Evolutionary conservation across 2,113 vertebrate species (phyloP).

Genomic region (Pycnonotus jocosus): DNA sequence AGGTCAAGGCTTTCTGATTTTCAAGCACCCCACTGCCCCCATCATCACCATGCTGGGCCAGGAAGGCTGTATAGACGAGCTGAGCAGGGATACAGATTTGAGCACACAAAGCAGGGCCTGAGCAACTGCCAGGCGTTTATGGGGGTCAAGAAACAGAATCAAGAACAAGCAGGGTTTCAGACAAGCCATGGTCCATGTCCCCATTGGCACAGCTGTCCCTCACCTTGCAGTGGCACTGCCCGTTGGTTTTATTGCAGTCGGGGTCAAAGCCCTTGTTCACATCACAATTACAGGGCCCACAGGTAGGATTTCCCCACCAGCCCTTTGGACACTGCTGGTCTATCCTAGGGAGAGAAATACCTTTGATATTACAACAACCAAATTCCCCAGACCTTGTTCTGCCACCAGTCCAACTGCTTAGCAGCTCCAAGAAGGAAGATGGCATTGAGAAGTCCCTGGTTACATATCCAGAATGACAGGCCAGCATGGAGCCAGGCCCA

Average conservation of each 20-base stretch:
- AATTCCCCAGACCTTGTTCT: not conserved
- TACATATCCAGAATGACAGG: not conserved
- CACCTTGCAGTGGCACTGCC: constrained; percentile 96
- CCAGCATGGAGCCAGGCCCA: not conserved
- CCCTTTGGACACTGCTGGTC: constrained; percentile 95
- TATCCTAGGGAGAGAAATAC: constrained; percentile 73
- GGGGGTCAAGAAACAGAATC: not conserved
- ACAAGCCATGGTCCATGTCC: not conserved
- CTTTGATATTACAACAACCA: not conserved
- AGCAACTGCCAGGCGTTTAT: not conserved
- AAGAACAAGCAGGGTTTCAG: not conserved
- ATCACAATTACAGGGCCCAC: constrained; percentile 95
- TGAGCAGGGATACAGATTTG: not conserved
- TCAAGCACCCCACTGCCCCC: not conserved
- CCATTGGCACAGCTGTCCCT: not conserved
- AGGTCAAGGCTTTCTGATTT: not conserved
- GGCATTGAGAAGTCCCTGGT: not conserved
- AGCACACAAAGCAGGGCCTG: not conserved
- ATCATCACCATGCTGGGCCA: not conserved
- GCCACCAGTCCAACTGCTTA: not conserved
- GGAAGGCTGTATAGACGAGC: not conserved
- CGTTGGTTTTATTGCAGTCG: constrained; percentile 92
- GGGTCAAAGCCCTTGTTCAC: constrained; percentile 89
- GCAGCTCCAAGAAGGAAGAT: not conserved
- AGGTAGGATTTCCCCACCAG: constrained; percentile 95